Percentiles rank a stretch among this genome's conserved stretches.
These are phyloP conservation scores for Smittia sp. DNA, from an alignment of 2,888 invertebrate species.

Conservation along the genomic window DNA sequence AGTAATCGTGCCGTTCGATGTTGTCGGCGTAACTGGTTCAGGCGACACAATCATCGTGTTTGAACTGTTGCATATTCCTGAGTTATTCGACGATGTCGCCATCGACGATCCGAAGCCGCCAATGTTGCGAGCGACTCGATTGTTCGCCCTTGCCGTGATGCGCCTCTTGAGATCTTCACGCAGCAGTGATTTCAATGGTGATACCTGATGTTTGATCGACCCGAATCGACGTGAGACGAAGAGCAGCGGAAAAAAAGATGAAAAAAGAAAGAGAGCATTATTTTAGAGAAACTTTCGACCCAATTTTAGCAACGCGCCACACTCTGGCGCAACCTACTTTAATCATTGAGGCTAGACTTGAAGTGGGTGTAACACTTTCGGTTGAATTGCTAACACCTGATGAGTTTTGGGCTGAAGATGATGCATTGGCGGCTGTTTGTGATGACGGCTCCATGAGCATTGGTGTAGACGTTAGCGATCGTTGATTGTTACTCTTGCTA, in stretches of 20 bases:
- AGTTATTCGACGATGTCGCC: not conserved
- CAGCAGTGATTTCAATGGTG: conserved; percentile 78
- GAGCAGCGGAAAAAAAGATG: not conserved
- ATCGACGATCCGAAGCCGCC: conserved; percentile 44
- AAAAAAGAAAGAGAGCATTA: conserved; percentile 21
- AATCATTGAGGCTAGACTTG: conserved; percentile 73
- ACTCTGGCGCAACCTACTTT: conserved; percentile 56
- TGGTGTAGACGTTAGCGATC: conserved; percentile 48
- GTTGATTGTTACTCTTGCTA: conserved; percentile 43
- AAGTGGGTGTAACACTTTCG: conserved; percentile 58
- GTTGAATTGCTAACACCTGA: conserved; percentile 49
- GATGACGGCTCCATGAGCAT: conserved; percentile 25
- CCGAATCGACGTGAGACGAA: not conserved
- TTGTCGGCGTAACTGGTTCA: conserved; percentile 55
- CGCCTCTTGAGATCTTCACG: conserved; percentile 80
- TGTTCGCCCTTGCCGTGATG: conserved; percentile 68
- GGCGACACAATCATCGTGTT: conserved; percentile 54
- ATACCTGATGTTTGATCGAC: conserved; percentile 55
- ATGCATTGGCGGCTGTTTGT: conserved; percentile 46
- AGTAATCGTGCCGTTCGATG: conserved; percentile 63
- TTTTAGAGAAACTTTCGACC: conserved; percentile 35
- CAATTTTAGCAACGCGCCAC: not conserved
- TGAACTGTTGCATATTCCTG: conserved; percentile 49
- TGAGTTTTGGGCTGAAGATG: conserved; percentile 49
- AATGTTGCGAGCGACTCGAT: conserved; percentile 53